phyloP scores from a whole-genome alignment of 2,797 vertebrate genomes.

The Otus scops region DNA sequence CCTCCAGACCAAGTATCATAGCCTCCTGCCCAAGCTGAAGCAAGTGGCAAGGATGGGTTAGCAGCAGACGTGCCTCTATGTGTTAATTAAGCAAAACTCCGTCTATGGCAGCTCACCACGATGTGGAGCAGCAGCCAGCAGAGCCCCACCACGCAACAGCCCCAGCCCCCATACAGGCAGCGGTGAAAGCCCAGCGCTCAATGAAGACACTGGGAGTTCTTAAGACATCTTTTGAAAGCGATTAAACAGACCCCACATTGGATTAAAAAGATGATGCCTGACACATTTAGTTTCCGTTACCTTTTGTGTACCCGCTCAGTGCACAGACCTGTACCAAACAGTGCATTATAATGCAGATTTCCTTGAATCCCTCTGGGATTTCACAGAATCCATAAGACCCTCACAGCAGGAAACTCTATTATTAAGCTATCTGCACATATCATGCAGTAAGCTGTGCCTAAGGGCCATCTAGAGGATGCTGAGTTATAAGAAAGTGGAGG shows the following conservation, averaged over 20 bases:
- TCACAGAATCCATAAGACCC: slow-evolving; percentile 35
- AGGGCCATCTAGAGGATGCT: slow-evolving; percentile 65
- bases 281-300: slow-evolving; percentile 74
- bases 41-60: not conserved
- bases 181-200: slow-evolving; percentile 16
- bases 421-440: slow-evolving; percentile 52
- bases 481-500: slow-evolving; percentile 25
- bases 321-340: slow-evolving; percentile 65
- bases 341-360: slow-evolving; percentile 69
- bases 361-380: slow-evolving; percentile 40
- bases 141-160: not conserved
- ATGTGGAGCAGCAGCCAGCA: not conserved
- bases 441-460: slow-evolving; percentile 56
- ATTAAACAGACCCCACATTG: slow-evolving; percentile 68
- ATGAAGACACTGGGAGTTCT: slow-evolving; percentile 68
- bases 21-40: not conserved
- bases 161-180: not conserved
- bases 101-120: not conserved
- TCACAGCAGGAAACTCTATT: slow-evolving; percentile 67
- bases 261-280: slow-evolving; percentile 73
- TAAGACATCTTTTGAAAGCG: slow-evolving; percentile 68
- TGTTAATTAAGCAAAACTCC: slow-evolving; percentile 50
- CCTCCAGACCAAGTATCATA: fast-evolving
- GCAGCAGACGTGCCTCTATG: not conserved
- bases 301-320: slow-evolving; percentile 56